phyloP scores from a whole-genome alignment of 2,888 invertebrate species.

The Tethea ocularis region DNA sequence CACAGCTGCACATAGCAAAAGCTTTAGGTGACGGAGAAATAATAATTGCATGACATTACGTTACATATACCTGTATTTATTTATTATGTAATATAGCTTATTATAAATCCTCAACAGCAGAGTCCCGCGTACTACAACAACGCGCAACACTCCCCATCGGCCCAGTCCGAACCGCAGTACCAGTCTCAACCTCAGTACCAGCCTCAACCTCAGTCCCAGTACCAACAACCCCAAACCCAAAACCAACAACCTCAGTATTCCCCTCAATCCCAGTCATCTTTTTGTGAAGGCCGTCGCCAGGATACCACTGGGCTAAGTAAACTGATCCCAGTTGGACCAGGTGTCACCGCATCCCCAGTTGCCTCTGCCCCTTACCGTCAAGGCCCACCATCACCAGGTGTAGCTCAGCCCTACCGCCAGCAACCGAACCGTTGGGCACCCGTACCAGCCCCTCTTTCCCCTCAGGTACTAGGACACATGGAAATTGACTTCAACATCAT shows the following conservation, averaged over 20 bases:
- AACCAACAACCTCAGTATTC: constrained; percentile 35
- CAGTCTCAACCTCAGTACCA: constrained; percentile 47
- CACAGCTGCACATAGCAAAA: constrained; percentile 66
- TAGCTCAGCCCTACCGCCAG: constrained; percentile 69
- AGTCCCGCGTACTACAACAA: constrained; percentile 76
- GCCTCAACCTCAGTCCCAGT: constrained; percentile 48
- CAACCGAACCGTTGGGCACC: constrained; percentile 78
- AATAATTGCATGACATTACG: constrained; percentile 54
- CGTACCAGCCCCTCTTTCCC: constrained; percentile 75
- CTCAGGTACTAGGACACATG: constrained; percentile 67
- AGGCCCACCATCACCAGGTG: constrained; percentile 64
- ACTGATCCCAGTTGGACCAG: constrained; percentile 75
- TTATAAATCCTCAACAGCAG: constrained; percentile 68
- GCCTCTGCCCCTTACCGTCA: constrained; percentile 55
- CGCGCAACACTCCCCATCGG: constrained; percentile 69
- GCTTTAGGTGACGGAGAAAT: constrained; percentile 57
- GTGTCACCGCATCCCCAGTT: constrained; percentile 53
- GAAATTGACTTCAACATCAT: constrained; percentile 34
- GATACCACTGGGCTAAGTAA: constrained; percentile 73
- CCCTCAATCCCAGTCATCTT: constrained; percentile 53
- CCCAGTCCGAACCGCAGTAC: constrained; percentile 43
- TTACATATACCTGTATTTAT: constrained; percentile 13
- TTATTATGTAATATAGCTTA: constrained; percentile 21
- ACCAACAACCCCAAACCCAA: constrained; percentile 76
- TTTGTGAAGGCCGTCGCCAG: constrained; percentile 70